Evolutionary conservation across 1,140 invertebrate genomes (phyloP).

Genomic region (Brachionus asplanchnoidis): DNA sequence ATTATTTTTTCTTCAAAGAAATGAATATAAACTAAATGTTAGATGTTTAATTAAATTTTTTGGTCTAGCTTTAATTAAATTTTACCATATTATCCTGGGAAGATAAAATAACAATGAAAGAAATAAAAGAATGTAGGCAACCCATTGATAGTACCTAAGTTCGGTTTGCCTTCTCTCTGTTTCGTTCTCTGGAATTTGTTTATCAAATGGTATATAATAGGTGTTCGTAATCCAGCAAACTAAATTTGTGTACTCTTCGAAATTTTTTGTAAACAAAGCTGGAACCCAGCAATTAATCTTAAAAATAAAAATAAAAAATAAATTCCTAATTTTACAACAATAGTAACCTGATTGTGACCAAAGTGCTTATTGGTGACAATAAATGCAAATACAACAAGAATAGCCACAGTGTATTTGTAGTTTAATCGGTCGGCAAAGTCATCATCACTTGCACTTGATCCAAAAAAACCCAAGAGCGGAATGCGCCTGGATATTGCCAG

Average conservation of each 20-base stretch:
- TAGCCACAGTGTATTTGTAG: conserved; percentile 78
- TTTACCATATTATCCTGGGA: conserved; percentile 53
- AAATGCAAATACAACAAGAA: conserved; percentile 76
- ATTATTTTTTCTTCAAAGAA: neutral
- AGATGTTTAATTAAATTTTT: neutral
- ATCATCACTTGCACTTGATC: conserved; percentile 42
- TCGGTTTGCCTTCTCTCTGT: conserved; percentile 44
- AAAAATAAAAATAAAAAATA: neutral
- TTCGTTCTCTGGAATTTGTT: conserved; percentile 22
- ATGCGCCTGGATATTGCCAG: conserved; percentile 32
- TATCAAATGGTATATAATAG: conserved; percentile 40
- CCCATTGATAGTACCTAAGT: conserved; percentile 58
- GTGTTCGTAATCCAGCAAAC: conserved; percentile 47
- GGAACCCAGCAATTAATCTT: conserved; percentile 61
- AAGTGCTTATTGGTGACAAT: conserved; percentile 84
- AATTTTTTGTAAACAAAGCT: conserved; percentile 43
- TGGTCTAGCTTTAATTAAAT: conserved; percentile 42
- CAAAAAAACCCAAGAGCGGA: conserved; percentile 27
- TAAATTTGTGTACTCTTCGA: conserved; percentile 47
- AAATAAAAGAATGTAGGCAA: conserved; percentile 56
- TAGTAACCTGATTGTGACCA: conserved; percentile 74
- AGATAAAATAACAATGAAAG: conserved; percentile 56
- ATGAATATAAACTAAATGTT: neutral
- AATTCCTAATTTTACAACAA: neutral
- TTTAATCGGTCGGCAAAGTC: conserved; percentile 64